Percentiles rank a stretch among this genome's conserved stretches.
phyloP scores from a whole-genome alignment of 1,140 invertebrate species.

The Ceratitis capitata region DNA sequence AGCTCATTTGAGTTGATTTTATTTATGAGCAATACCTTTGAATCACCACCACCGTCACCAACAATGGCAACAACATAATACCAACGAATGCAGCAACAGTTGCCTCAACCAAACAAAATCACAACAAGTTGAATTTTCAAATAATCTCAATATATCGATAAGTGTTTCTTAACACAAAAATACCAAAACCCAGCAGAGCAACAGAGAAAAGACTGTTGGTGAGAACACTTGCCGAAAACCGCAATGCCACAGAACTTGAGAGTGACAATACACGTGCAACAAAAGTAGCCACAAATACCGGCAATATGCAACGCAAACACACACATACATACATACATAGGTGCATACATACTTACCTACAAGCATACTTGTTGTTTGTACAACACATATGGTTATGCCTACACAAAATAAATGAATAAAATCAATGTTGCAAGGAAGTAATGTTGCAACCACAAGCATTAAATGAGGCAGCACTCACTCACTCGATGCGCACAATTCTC shows the following conservation, averaged over 20 bases:
- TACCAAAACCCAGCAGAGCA: background rate
- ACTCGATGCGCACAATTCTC: background rate
- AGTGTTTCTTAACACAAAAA: conserved; percentile 9
- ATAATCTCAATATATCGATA: conserved; percentile 25
- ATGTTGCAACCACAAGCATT: conserved; percentile 12
- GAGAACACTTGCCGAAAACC: background rate
- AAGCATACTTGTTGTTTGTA: too few species aligned
- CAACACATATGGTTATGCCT: too few species aligned
- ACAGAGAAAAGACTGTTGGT: background rate
- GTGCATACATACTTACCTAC: background rate
- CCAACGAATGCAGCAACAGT: background rate
- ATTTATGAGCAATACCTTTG: background rate
- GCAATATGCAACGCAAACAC: background rate
- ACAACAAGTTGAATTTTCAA: background rate
- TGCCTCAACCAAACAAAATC: background rate
- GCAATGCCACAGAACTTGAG: background rate
- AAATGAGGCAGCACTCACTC: conserved; percentile 16
- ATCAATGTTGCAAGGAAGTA: background rate
- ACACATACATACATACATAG: background rate
- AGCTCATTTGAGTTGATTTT: background rate
- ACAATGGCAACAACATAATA: too few species aligned
- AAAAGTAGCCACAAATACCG: conserved; percentile 19
- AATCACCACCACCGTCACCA: too few species aligned
- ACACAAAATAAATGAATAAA: conserved; percentile 3
- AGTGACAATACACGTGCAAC: background rate